phyloP scores from a whole-genome alignment of 2,888 invertebrate species.

The Pyrgus malvae region DNA sequence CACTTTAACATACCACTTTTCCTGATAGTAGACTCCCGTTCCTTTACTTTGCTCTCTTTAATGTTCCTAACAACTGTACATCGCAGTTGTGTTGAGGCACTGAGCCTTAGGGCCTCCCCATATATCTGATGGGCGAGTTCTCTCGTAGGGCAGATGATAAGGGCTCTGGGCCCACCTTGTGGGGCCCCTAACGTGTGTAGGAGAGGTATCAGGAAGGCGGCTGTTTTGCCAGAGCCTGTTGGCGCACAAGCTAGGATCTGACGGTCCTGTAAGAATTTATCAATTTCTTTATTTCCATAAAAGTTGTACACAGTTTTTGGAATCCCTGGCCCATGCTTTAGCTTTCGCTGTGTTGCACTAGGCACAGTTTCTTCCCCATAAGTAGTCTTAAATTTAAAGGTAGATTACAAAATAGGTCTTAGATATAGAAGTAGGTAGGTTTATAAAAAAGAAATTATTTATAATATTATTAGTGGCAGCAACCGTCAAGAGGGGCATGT shows the following conservation, averaged over 20 bases:
- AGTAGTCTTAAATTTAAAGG: too few relatives aligned
- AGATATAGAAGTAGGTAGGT: too few relatives aligned
- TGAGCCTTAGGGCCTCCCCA: conserved; percentile 88
- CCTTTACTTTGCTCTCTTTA: conserved; percentile 86
- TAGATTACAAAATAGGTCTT: too few relatives aligned
- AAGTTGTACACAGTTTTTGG: too few relatives aligned
- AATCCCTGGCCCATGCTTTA: too few relatives aligned
- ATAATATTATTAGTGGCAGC: too few relatives aligned
- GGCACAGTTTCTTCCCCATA: too few relatives aligned
- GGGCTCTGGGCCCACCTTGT: conserved; percentile 90
- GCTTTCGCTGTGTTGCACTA: too few relatives aligned
- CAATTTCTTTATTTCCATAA: too few relatives aligned
- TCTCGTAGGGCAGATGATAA: conserved; percentile 95
- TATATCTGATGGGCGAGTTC: conserved; percentile 96
- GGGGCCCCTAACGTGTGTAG: conserved; percentile 87
- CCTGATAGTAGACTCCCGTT: conserved; percentile 86
- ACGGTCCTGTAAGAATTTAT: conserved; percentile 78
- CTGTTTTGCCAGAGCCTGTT: conserved; percentile 98
- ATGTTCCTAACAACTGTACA: conserved; percentile 91
- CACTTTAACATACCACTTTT: conserved; percentile 85
- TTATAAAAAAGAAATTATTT: too few relatives aligned
- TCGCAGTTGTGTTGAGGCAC: conserved; percentile 87
- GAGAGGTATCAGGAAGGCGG: conserved; percentile 95
- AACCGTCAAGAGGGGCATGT: too few relatives aligned
- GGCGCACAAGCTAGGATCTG: conserved; percentile 97